These are phyloP conservation scores for Ptychoptera contaminata DNA, from an alignment of 2,888 invertebrate species.

Conservation along the genomic window DNA sequence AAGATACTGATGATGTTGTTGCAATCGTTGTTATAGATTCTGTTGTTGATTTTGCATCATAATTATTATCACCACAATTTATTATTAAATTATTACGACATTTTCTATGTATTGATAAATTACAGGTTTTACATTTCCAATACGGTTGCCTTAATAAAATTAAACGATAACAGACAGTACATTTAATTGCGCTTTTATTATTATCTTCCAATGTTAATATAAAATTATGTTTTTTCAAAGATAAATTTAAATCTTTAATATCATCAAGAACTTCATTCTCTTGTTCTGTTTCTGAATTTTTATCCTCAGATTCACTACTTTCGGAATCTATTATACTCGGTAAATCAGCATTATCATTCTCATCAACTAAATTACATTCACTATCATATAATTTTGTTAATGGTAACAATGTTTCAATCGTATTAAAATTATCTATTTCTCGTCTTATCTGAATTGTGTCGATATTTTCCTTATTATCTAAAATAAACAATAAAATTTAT, in stretches of 20 bases:
- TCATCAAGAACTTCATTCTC: no score
- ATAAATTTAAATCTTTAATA: no score
- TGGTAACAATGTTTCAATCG: no score
- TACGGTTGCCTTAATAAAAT: constrained; percentile 23
- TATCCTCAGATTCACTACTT: not conserved
- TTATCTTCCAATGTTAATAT: constrained; percentile 23
- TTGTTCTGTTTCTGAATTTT: not conserved
- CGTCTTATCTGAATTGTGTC: not conserved
- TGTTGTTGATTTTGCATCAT: constrained; percentile 1
- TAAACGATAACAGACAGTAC: constrained; percentile 20
- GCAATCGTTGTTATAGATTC: constrained; percentile 6
- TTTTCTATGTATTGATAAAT: constrained; percentile 23
- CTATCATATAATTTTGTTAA: not conserved
- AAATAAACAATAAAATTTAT: no score
- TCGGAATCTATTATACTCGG: not conserved
- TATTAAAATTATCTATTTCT: not conserved
- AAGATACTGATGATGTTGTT: not conserved
- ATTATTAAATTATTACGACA: constrained; percentile 23
- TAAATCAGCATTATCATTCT: no score
- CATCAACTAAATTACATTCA: no score
- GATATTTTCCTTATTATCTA: not conserved
- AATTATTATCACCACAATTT: constrained; percentile 16
- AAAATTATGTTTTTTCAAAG: constrained; percentile 20
- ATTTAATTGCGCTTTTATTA: constrained; percentile 11
- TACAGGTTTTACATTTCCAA: constrained; percentile 29